Evolutionary conservation across 2,888 invertebrate genomes (phyloP), one percentile per base, ranked within the genome.

Genomic region (Iphiclides podalirius): DNA sequence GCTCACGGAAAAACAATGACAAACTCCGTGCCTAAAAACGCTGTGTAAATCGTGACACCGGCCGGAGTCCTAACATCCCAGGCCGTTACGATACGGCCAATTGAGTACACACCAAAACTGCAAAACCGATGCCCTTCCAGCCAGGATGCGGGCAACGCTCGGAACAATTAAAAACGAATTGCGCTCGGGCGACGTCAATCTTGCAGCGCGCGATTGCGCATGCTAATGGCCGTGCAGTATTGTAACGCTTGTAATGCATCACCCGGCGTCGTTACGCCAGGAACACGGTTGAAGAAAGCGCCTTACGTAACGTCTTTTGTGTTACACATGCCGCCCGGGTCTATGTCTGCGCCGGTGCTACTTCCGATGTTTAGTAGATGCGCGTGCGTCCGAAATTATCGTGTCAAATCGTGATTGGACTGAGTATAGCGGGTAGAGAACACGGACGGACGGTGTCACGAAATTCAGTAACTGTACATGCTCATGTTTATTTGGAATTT

Each of bases 231-330:
- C 13, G 12, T 20, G 14, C 50, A 33, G 34, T 45, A 45, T 35
- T 44, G 49, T 45, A 50, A 45, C 23, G 40, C 39, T 36, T 42
- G 53, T 43, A 52, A 51, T 35, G 44, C 45, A 26, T 42, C 33
- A 15, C 26, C 33, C 23, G 39, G 34, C 28, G 28, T 43, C 31
- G 48, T 54, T 48, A 44, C 55, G 52, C 47, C 47, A 48, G 48
- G 49, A 41, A 43, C 38, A 49, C 43, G 42, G 53, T 41, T 48
- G 48, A 57, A 55, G 57, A 58, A 58, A 56, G 53, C 41, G 42
- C 16, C 47, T 60, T 61, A 57, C 52, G 46, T 47, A 59, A 61
- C 40, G 17, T 28, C 48, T 45, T 43, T 38, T 43, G 34, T 44
- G 34, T 53, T 41, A 48, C 35, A 43, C 13, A 20, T 14, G 31